Evolutionary conservation across 1,140 invertebrate species (phyloP).

Genomic region (Drosophila obscura): DNA sequence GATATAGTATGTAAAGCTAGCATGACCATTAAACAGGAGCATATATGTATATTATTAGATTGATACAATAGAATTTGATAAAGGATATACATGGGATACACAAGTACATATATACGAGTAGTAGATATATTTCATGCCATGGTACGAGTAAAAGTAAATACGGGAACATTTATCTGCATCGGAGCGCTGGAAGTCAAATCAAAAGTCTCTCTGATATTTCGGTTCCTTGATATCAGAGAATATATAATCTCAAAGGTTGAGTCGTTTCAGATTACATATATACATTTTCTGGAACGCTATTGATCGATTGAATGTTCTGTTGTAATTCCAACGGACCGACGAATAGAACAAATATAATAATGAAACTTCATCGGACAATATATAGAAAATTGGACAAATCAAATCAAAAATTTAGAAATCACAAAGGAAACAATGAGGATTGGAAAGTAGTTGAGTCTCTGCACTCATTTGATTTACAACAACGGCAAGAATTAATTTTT

Average conservation of each 20-base stretch:
- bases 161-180: background rate
- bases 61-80: slow-evolving; percentile 37
- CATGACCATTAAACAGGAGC: slow-evolving; percentile 61
- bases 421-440: slow-evolving; percentile 8
- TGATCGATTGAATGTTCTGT: too few relatives aligned
- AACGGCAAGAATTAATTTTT: slow-evolving; percentile 71
- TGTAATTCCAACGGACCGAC: too few relatives aligned
- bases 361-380: too few relatives aligned
- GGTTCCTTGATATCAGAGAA: too few relatives aligned
- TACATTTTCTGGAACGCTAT: too few relatives aligned
- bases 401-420: too few relatives aligned
- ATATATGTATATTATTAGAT: slow-evolving; percentile 28
- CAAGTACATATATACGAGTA: slow-evolving; percentile 18
- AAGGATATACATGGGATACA: slow-evolving; percentile 32
- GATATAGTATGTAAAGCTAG: slow-evolving; percentile 70
- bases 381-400: too few relatives aligned
- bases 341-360: slow-evolving; percentile 3
- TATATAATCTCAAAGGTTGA: too few relatives aligned
- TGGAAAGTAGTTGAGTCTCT: slow-evolving; percentile 4
- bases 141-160: slow-evolving; percentile 34
- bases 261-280: too few relatives aligned
- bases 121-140: slow-evolving; percentile 54
- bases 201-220: background rate
- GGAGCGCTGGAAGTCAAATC: background rate
- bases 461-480: slow-evolving; percentile 42